Evolutionary conservation across 2,888 invertebrate species (phyloP).

Genomic region (Camptogramma bilineatum): DNA sequence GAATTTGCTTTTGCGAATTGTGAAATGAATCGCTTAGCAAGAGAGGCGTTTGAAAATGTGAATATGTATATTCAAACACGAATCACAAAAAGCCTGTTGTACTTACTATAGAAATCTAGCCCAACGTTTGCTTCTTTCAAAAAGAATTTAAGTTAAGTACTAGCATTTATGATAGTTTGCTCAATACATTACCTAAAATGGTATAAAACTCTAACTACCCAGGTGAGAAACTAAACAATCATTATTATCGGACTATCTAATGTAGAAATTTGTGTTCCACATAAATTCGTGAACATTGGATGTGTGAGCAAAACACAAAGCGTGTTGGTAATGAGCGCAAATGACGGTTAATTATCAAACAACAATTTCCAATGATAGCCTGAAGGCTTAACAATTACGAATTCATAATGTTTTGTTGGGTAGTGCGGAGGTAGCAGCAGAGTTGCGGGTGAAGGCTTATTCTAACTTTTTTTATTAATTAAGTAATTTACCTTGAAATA

Average conservation of each 20-base stretch:
- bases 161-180: too few species aligned
- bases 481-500: too few species aligned
- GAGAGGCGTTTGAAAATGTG: neutral
- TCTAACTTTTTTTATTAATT: too few species aligned
- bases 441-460: neutral
- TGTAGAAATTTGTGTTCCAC: neutral
- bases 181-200: too few species aligned
- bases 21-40: neutral
- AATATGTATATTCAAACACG: neutral
- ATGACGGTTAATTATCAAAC: constrained; percentile 9
- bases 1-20: constrained; percentile 3
- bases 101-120: neutral
- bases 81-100: neutral
- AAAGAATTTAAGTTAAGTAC: too few species aligned
- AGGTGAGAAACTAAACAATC: neutral
- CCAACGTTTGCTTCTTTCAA: neutral
- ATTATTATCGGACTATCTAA: neutral
- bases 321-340: constrained; percentile 1
- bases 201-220: neutral
- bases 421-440: neutral
- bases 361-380: constrained; percentile 6
- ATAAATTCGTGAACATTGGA: neutral
- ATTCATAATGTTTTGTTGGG: neutral
- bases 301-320: neutral
- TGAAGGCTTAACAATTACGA: neutral